phyloP scores from a whole-genome alignment of 2,888 invertebrate genomes.

The Chesias legatella region DNA sequence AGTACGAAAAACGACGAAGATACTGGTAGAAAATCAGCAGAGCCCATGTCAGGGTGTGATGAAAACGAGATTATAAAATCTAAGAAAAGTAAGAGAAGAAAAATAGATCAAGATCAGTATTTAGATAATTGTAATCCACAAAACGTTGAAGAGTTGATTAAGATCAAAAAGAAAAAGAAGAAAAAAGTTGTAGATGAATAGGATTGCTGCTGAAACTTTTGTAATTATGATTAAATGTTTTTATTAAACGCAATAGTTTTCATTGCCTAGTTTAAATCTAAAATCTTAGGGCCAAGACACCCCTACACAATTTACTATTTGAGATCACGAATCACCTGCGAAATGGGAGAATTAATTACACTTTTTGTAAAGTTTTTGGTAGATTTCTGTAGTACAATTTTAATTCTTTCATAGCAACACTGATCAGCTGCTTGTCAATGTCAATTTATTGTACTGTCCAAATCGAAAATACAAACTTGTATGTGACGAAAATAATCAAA shows the following conservation, averaged over 20 bases:
- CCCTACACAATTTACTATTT: too few species aligned
- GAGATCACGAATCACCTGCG: too few species aligned
- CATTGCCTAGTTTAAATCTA: too few species aligned
- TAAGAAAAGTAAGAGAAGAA: conserved; percentile 21
- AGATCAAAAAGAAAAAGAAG: conserved; percentile 13
- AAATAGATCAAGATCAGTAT: conserved; percentile 1
- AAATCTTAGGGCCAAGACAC: too few species aligned
- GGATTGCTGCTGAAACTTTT: too few species aligned
- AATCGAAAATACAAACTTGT: too few species aligned
- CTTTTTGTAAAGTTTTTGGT: too few species aligned
- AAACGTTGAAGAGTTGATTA: not conserved
- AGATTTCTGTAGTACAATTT: too few species aligned
- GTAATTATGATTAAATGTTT: too few species aligned
- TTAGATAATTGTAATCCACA: not conserved
- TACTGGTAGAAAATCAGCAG: conserved; percentile 22
- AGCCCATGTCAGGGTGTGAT: conserved; percentile 17
- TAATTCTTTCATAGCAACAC: not conserved
- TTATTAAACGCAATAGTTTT: too few species aligned
- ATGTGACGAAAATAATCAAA: conserved; percentile 21
- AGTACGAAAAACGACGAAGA: conserved; percentile 25
- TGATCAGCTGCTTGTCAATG: not conserved
- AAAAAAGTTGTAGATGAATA: not conserved
- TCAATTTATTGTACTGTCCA: not conserved
- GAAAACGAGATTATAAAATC: conserved; percentile 6
- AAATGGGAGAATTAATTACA: too few species aligned